A percentile compares a stretch with the other conserved stretches of the same genome.
Evolutionary conservation across 2,888 invertebrate species (phyloP).

Genomic region (Hipparchia semele): DNA sequence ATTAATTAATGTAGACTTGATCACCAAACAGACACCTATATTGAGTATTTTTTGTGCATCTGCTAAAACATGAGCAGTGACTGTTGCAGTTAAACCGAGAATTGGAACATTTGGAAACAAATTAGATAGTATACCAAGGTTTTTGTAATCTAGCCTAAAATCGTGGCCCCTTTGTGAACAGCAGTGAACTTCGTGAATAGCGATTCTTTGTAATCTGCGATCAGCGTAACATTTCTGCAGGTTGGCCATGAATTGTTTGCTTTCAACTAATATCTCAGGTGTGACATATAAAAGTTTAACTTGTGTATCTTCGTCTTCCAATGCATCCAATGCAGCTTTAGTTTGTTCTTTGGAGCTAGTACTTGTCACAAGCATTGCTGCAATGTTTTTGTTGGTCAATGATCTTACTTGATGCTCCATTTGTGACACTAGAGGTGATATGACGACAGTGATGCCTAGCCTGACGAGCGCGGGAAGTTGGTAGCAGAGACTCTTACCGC

Average conservation of each 20-base stretch:
- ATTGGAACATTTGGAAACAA: slow-evolving; percentile 93
- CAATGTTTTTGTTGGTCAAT: slow-evolving; percentile 84
- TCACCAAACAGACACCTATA: slow-evolving; percentile 89
- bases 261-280: slow-evolving; percentile 94
- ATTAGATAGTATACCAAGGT: slow-evolving; percentile 90
- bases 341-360: slow-evolving; percentile 85
- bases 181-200: slow-evolving; percentile 96
- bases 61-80: slow-evolving; percentile 90
- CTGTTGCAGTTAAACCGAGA: slow-evolving; percentile 95
- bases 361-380: slow-evolving; percentile 88
- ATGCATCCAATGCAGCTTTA: slow-evolving; percentile 75
- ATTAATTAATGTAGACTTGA: slow-evolving; percentile 92
- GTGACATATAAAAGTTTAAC: slow-evolving; percentile 94
- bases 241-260: slow-evolving; percentile 92
- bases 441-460: slow-evolving; percentile 88
- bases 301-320: slow-evolving; percentile 83
- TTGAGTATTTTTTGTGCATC: slow-evolving; percentile 95
- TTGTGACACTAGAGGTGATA: slow-evolving; percentile 93
- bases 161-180: slow-evolving; percentile 98
- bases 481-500: slow-evolving; percentile 95
- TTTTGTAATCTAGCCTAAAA: slow-evolving; percentile 95
- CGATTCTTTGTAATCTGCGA: slow-evolving; percentile 89
- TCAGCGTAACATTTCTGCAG: slow-evolving; percentile 90
- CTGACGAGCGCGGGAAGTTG: slow-evolving; percentile 91
- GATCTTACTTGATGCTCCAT: slow-evolving; percentile 95